Evolutionary conservation across 2,888 invertebrate genomes (phyloP).

Genomic region (Augochlorella aurata): DNA sequence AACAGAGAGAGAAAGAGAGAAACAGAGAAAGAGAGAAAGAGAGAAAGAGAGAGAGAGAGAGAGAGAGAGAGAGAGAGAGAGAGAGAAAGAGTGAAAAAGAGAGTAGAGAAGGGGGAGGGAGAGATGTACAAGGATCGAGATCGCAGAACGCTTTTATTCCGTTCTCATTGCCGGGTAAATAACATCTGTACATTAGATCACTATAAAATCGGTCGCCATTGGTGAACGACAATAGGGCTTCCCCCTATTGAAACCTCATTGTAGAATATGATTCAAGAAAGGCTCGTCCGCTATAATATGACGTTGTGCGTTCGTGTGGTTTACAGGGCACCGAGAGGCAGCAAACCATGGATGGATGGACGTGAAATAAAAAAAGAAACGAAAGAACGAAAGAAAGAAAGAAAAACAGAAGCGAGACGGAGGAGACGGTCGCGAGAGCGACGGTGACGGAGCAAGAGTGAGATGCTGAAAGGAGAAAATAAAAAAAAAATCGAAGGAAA

Average conservation of each 20-base stretch:
- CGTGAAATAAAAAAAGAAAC: not conserved
- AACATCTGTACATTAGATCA: conserved; percentile 81
- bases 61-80: conserved; percentile 35
- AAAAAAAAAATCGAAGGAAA: conserved; percentile 9
- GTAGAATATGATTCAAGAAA: conserved; percentile 78
- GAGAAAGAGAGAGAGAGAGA: conserved; percentile 20
- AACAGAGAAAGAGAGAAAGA: not conserved
- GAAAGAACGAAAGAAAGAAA: conserved; percentile 13
- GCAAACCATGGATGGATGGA: conserved; percentile 47
- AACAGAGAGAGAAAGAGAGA: not conserved
- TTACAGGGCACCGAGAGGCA: conserved; percentile 50
- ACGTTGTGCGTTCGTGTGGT: conserved; percentile 61
- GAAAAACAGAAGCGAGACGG: conserved; percentile 28
- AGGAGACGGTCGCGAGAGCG: conserved; percentile 4
- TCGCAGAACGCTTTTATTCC: conserved; percentile 77
- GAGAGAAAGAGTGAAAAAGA: not conserved
- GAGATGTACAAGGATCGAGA: conserved; percentile 74
- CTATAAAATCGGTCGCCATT: conserved; percentile 79
- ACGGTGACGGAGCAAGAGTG: conserved; percentile 16
- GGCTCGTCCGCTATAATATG: conserved; percentile 68
- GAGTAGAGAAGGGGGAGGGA: not conserved
- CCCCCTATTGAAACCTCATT: conserved; percentile 77
- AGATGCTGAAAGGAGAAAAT: conserved; percentile 4
- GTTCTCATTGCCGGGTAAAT: conserved; percentile 79
- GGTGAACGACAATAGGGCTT: conserved; percentile 75